Conservation (phyloP, 1,140 invertebrate genomes). For the Sycobia sp. region DNA sequence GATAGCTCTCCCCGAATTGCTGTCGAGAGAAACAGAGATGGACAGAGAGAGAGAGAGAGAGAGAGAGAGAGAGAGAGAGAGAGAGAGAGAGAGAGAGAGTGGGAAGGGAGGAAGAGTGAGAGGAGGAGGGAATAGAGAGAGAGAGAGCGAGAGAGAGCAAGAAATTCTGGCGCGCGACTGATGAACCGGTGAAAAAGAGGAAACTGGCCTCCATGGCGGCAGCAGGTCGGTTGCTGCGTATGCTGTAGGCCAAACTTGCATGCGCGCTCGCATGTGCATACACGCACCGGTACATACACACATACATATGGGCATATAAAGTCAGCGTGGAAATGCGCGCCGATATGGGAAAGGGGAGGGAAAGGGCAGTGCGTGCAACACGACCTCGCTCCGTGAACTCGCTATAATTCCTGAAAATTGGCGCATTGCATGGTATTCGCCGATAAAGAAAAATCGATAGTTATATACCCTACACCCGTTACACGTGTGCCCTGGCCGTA, state of each 20-base stretch:
- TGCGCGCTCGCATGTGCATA: not conserved
- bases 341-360: not conserved
- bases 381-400: constrained; percentile 37
- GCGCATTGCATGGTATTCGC: constrained; percentile 50
- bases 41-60: too few species aligned
- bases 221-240: too few species aligned
- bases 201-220: too few species aligned
- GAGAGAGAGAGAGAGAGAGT: not conserved
- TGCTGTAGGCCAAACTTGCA: too few species aligned
- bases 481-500: not conserved
- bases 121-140: not conserved
- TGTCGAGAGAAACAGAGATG: too few species aligned
- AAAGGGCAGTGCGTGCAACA: constrained; percentile 42
- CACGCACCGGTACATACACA: too few species aligned
- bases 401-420: constrained; percentile 58
- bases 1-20: too few species aligned
- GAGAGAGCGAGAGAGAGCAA: too few species aligned
- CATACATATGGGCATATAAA: not conserved
- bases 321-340: not conserved
- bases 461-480: constrained; percentile 11
- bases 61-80: too few species aligned
- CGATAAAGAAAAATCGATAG: constrained; percentile 48
- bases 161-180: too few species aligned
- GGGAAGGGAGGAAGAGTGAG: not conserved
- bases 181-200: too few species aligned